Percentiles rank a stretch among this genome's conserved stretches.
phyloP scores from a whole-genome alignment of 2,113 vertebrate genomes.

The Paramormyrops kingsleyae region DNA sequence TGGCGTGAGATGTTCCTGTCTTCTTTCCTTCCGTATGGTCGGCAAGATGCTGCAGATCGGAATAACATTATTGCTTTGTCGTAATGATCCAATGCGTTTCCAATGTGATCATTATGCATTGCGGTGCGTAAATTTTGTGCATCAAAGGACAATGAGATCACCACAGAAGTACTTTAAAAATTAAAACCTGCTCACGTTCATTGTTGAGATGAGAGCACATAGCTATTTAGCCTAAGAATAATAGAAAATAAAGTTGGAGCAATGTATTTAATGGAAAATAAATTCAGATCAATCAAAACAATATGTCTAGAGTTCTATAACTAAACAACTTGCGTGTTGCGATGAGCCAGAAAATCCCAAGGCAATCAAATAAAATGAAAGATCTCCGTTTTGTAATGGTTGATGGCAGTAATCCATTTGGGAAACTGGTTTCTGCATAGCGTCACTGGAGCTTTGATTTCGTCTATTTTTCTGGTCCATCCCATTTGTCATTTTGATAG shows the following conservation, averaged over 20 bases:
- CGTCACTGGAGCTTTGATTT: background rate
- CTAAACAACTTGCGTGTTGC: background rate
- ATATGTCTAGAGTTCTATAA: constrained; percentile 10
- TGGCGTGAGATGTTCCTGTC: background rate
- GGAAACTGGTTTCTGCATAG: background rate
- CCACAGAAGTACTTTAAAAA: background rate
- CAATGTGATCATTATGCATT: background rate
- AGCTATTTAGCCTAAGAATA: background rate
- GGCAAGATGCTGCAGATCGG: background rate
- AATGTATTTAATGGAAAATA: background rate
- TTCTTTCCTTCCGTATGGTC: background rate
- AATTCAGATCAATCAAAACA: constrained; percentile 10
- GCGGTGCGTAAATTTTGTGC: background rate
- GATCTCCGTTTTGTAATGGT: background rate
- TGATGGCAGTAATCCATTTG: background rate
- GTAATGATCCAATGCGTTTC: background rate
- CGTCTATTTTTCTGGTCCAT: background rate
- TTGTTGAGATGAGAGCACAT: background rate
- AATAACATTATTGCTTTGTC: background rate
- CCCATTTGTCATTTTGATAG: background rate
- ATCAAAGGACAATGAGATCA: background rate
- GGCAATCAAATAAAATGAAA: constrained; percentile 4
- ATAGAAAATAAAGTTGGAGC: background rate
- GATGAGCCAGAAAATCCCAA: constrained; percentile 15
- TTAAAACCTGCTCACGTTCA: background rate